Conservation (phyloP, 1,140 invertebrate genomes). For the Drosophila takahashii region DNA sequence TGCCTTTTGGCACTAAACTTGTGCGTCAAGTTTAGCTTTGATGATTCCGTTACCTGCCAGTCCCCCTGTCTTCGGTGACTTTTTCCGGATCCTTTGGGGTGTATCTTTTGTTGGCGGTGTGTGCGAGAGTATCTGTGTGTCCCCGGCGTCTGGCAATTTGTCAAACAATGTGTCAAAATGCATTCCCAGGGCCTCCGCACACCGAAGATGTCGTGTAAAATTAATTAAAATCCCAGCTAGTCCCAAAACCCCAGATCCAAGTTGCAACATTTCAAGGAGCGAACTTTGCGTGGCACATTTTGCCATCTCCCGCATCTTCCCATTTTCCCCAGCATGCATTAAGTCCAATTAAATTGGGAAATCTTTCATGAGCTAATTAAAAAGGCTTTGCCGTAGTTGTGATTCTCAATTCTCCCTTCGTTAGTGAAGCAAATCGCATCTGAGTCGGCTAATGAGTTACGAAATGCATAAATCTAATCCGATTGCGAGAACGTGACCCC, state of each 20-base stretch:
- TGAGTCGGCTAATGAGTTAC: conserved; percentile 55
- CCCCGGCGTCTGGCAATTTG: conserved; percentile 69
- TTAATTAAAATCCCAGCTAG: conserved; percentile 66
- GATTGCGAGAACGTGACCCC: conserved; percentile 47
- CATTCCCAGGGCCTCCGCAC: conserved; percentile 32
- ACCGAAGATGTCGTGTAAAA: conserved; percentile 50
- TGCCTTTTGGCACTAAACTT: conserved; percentile 75
- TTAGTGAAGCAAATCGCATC: conserved; percentile 38
- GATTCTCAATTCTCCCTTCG: conserved; percentile 25
- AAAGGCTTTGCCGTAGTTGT: conserved; percentile 32
- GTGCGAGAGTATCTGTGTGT: conserved; percentile 30
- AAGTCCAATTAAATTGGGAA: conserved; percentile 71
- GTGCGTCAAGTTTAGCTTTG: conserved; percentile 73
- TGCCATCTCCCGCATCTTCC: background rate
- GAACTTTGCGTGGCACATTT: conserved; percentile 37
- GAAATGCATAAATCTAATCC: conserved; percentile 58
- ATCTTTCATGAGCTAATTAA: conserved; percentile 67
- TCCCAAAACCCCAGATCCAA: conserved; percentile 36
- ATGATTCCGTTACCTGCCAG: conserved; percentile 70
- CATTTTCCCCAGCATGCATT: conserved; percentile 59
- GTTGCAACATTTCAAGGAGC: conserved; percentile 35
- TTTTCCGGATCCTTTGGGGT: background rate
- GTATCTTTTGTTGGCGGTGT: conserved; percentile 42
- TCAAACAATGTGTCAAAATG: conserved; percentile 82
- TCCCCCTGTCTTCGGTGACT: conserved; percentile 4